Evolutionary conservation across 2,113 vertebrate genomes (phyloP).

Genomic region (Chionodraco myersi): DNA sequence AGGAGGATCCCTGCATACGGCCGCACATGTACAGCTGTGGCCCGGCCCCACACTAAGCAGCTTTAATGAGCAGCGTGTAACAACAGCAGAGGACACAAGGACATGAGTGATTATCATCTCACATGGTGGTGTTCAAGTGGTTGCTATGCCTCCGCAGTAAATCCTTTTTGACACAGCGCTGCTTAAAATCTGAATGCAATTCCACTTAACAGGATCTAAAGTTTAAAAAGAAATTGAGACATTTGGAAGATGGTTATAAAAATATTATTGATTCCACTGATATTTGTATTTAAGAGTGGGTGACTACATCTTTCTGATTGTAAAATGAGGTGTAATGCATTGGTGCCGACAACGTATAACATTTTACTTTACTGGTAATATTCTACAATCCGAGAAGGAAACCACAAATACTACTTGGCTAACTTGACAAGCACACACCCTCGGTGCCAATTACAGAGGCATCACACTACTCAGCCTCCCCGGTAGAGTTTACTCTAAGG

Average conservation of each 20-base stretch:
- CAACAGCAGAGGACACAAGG: conserved; percentile 71
- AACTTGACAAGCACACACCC: too few species aligned
- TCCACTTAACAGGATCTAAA: conserved; percentile 7
- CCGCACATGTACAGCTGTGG: conserved; percentile 67
- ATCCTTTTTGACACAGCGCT: conserved; percentile 11
- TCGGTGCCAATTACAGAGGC: too few species aligned
- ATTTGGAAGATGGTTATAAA: too few species aligned
- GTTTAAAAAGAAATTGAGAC: neutral
- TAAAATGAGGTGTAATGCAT: neutral
- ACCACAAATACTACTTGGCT: too few species aligned
- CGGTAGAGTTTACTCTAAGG: too few species aligned
- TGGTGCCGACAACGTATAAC: neutral
- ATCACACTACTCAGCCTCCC: too few species aligned
- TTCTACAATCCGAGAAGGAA: too few species aligned
- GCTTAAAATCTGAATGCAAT: conserved; percentile 2
- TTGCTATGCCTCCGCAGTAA: conserved; percentile 17
- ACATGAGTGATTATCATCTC: conserved; percentile 67
- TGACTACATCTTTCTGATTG: conserved; percentile 2
- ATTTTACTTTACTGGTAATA: neutral
- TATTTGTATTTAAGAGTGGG: neutral
- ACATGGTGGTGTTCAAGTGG: conserved; percentile 36
- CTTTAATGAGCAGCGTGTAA: conserved; percentile 76
- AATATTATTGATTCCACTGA: too few species aligned
- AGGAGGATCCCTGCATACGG: conserved; percentile 60
- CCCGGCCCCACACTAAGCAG: conserved; percentile 68